phyloP scores from a whole-genome alignment of 1,140 invertebrate genomes.

The Armadillidium nasatum region DNA sequence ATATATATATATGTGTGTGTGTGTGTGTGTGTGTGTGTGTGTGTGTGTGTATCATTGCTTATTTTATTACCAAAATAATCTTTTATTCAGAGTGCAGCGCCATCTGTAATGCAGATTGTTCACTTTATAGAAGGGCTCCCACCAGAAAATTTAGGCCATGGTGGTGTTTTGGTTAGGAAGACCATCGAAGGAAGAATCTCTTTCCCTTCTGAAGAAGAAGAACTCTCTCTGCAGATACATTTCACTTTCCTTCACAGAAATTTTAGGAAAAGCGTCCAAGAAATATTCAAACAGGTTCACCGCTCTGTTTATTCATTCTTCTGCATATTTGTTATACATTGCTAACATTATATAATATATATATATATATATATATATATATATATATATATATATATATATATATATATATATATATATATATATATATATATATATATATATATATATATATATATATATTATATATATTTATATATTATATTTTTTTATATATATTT shows the following conservation, averaged over 20 bases:
- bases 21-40: no score
- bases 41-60: no score
- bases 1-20: no score
- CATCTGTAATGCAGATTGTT: neutral
- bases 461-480: no score
- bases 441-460: no score
- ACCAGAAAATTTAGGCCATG: neutral
- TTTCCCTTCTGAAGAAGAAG: neutral
- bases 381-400: no score
- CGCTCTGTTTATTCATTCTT: neutral
- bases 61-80: neutral
- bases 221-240: neutral
- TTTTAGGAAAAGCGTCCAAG: neutral
- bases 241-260: neutral
- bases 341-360: no score
- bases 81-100: neutral
- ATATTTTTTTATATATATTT: no score
- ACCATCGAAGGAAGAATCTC: neutral
- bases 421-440: no score
- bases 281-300: neutral
- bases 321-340: no score
- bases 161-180: neutral
- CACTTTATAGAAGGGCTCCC: neutral
- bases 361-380: no score
- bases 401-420: no score